Evolutionary conservation across 1,140 invertebrate genomes (phyloP).

Genomic region (Zelostemma sp.): DNA sequence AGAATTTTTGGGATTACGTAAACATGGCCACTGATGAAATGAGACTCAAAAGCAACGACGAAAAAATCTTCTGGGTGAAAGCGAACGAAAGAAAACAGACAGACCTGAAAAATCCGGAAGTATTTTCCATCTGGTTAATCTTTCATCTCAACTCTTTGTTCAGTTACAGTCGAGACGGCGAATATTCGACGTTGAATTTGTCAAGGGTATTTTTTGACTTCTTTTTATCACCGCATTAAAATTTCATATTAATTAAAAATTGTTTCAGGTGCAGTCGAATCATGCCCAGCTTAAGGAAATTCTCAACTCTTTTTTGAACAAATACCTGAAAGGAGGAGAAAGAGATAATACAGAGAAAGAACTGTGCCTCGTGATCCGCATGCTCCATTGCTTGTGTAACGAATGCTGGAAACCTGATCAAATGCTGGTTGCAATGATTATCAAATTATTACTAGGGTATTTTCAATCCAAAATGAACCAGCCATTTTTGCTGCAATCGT

Average conservation of each 20-base stretch:
- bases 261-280: constrained; percentile 51
- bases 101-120: constrained; percentile 58
- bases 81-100: constrained; percentile 24
- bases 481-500: constrained; percentile 62
- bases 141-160: constrained; percentile 62
- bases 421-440: constrained; percentile 58
- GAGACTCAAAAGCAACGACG: constrained; percentile 26
- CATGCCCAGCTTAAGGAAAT: constrained; percentile 60
- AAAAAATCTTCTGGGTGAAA: constrained; percentile 22
- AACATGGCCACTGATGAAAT: constrained; percentile 55
- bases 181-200: constrained; percentile 27
- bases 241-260: too few species aligned
- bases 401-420: constrained; percentile 66
- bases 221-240: too few species aligned
- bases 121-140: constrained; percentile 64
- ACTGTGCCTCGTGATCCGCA: constrained; percentile 59
- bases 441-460: constrained; percentile 67
- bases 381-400: constrained; percentile 59
- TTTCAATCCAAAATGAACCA: constrained; percentile 67
- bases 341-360: constrained; percentile 64
- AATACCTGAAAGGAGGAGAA: constrained; percentile 58
- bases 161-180: constrained; percentile 56
- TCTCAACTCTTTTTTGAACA: constrained; percentile 60
- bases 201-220: too few species aligned
- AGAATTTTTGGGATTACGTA: constrained; percentile 65